A percentile compares a stretch with the other conserved stretches of the same genome.
Conservation (phyloP, 2,888 invertebrate genomes). For the Mimumesa dahlbomi region DNA sequence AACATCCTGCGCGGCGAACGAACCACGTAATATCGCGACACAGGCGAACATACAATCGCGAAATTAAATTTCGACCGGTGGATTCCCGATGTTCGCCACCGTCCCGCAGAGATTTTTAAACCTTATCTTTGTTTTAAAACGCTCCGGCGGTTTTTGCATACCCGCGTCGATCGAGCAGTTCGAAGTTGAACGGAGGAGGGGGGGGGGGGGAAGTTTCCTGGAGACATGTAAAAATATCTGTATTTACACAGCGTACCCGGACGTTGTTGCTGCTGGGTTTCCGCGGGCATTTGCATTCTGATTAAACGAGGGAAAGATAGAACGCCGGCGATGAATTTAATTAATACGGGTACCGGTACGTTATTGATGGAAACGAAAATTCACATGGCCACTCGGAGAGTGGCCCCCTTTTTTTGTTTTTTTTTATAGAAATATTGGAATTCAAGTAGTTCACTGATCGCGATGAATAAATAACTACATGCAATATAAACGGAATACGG, state of each 20-base stretch:
- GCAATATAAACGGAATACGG: too few species aligned
- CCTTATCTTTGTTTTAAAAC: background rate
- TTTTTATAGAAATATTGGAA: too few species aligned
- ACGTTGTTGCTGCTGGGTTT: conserved; percentile 18
- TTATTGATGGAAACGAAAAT: background rate
- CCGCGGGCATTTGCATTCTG: conserved; percentile 37
- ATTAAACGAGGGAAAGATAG: conserved; percentile 25
- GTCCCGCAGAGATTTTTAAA: background rate
- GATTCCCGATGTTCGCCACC: background rate
- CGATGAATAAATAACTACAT: too few species aligned
- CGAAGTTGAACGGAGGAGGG: background rate
- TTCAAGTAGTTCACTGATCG: too few species aligned
- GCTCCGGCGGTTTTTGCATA: background rate
- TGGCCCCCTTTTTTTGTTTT: too few species aligned
- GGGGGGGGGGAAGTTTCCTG: background rate
- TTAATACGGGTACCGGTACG: background rate
- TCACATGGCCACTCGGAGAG: too few species aligned
- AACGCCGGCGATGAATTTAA: conserved; percentile 2
- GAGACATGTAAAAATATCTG: background rate
- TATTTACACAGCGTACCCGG: conserved; percentile 45
- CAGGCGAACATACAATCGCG: conserved; percentile 26
- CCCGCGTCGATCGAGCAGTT: conserved; percentile 11
- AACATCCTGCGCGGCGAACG: conserved; percentile 11
- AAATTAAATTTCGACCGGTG: conserved; percentile 46
- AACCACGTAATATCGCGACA: conserved; percentile 27